phyloP scores from a whole-genome alignment of 2,113 vertebrate species.

The Camelus dromedarius region DNA sequence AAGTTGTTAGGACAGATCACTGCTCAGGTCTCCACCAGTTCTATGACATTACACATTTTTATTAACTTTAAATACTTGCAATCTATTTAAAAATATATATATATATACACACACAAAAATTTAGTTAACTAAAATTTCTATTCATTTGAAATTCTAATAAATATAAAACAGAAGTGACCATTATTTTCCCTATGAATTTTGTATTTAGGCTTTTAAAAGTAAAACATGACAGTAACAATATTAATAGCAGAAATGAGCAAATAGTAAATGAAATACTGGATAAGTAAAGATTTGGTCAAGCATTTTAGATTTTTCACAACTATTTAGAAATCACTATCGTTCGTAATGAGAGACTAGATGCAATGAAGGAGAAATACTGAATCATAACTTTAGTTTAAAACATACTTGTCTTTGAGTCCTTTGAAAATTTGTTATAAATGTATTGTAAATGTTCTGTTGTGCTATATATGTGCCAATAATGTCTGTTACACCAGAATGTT shows the following conservation, averaged over 20 bases:
- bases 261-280: background rate
- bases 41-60: background rate
- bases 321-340: background rate
- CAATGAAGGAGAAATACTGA: background rate
- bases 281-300: background rate
- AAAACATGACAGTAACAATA: background rate
- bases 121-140: background rate
- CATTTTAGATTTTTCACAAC: background rate
- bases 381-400: background rate
- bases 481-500: background rate
- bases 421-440: background rate
- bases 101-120: background rate
- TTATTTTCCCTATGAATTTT: background rate
- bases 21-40: background rate
- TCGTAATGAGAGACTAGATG: background rate
- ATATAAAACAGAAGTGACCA: background rate
- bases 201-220: background rate
- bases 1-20: background rate
- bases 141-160: constrained; percentile 16
- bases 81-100: background rate
- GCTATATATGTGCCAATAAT: background rate
- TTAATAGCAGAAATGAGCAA: background rate
- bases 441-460: background rate
- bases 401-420: background rate
- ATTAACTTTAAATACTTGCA: background rate